Base-by-base conservation (phyloP, 2,888 invertebrate genomes). In the Molanna angustata region DNA sequence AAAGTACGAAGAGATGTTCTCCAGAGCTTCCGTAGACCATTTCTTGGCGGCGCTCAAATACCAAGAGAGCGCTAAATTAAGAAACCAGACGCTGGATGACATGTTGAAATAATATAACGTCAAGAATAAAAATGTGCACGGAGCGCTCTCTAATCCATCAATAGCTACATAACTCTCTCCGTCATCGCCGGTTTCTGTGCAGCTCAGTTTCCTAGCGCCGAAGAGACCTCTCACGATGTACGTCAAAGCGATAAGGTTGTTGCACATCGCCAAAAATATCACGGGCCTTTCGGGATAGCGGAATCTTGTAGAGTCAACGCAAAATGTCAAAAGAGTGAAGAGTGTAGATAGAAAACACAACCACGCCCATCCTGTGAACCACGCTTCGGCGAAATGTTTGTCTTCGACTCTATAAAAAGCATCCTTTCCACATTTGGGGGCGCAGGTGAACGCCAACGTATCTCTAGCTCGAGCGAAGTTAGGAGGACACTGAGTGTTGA, bases 271-370 rank as follows among this genome's bases (percentile, higher is more conserved):
- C 56, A 94, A 78, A 74, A 92, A 95, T 52, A 95, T 85, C 32
- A 93, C 88, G 0, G 95, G 94, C 39, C 94, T 78, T 66, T 95
- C 95, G 0, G 96, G 96, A 72, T 95, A 96, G 33, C 90, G 84
- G 68, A 95, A 97, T 47, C 96, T 76, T 31, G 86, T 82, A 21
- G 91, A 89, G 65, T 95, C 94, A 33, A 94, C 87, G 73, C 91
- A 84, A 70, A 93, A 94, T 0, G 96, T 95, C 44, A 90, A 74
- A 61, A 90, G 71, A 0, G 89, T 87, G 69, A 95, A 93, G 0
- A 88, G 76, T 0, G 94, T 92, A 13, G 94, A 85, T 1, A 88
- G 76, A 64, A 90, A 80, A 57, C 90, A 88, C 20, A 90, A 69
- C 67, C 88, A 85, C 0, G 91, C 86, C 72, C 90, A 84, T 3